Evolutionary conservation across 2,113 vertebrate species (phyloP).

Genomic region (Corythaeola cristata): DNA sequence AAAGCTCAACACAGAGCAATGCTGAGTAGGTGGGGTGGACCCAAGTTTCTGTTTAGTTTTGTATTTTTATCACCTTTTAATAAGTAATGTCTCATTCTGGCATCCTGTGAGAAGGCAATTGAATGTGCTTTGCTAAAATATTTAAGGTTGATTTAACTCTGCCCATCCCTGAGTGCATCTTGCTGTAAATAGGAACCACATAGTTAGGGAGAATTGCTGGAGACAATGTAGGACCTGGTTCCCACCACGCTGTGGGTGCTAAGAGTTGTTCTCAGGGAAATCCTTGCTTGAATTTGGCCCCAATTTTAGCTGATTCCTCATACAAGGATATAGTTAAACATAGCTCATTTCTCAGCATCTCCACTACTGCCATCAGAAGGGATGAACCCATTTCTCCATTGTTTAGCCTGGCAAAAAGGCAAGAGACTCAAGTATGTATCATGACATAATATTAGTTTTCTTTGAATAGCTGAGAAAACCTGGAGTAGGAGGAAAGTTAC

Average conservation of each 20-base stretch:
- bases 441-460: background rate
- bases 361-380: background rate
- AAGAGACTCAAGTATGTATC: background rate
- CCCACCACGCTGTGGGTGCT: background rate
- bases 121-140: background rate
- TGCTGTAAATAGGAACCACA: background rate
- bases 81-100: background rate
- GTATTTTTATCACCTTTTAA: background rate
- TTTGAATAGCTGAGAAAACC: background rate
- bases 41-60: background rate
- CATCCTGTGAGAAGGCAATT: no score
- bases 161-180: rapidly evolving
- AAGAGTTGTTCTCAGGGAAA: background rate
- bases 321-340: background rate
- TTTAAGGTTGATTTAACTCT: background rate
- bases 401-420: background rate
- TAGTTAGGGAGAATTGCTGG: background rate
- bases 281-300: background rate
- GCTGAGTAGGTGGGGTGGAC: no score
- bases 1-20: background rate
- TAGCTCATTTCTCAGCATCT: background rate
- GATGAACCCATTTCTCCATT: background rate
- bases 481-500: background rate
- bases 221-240: background rate
- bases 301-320: background rate